Conservation (phyloP, 2,113 vertebrate species). For the Tachysurus vachellii region DNA sequence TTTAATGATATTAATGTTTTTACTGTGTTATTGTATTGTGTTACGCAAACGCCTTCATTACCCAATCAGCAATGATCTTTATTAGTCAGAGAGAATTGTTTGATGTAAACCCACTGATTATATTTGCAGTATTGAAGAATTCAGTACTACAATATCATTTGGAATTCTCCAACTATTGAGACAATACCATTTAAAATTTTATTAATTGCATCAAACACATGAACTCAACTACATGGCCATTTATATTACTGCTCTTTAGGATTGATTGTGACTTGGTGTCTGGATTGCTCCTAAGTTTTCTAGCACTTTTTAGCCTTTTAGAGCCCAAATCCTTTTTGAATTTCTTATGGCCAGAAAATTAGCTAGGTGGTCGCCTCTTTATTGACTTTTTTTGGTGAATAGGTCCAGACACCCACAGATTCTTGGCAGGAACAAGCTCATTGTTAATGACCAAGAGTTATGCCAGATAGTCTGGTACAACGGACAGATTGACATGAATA, state of each 20-base stretch:
- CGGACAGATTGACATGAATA: constrained; percentile 3
- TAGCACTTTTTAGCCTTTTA: neutral
- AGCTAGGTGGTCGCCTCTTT: neutral
- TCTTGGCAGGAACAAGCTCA: neutral
- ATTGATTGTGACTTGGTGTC: neutral
- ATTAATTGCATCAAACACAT: neutral
- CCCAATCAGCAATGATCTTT: neutral
- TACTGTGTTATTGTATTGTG: neutral
- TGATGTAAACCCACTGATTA: neutral
- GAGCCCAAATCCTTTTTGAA: neutral
- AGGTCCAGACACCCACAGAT: constrained; percentile 13
- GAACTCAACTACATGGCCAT: neutral
- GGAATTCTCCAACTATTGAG: neutral
- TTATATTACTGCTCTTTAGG: neutral
- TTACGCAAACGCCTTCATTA: neutral
- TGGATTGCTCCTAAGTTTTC: neutral
- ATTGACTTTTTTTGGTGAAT: neutral
- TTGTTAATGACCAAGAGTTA: neutral
- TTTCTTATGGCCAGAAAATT: neutral
- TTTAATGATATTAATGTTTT: neutral
- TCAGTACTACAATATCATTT: neutral
- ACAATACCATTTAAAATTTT: neutral
- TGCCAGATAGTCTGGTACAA: neutral
- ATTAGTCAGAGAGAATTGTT: neutral
- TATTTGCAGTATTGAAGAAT: neutral